Evolutionary conservation across 2,113 vertebrate species (phyloP).

Genomic region (Channa maculata): DNA sequence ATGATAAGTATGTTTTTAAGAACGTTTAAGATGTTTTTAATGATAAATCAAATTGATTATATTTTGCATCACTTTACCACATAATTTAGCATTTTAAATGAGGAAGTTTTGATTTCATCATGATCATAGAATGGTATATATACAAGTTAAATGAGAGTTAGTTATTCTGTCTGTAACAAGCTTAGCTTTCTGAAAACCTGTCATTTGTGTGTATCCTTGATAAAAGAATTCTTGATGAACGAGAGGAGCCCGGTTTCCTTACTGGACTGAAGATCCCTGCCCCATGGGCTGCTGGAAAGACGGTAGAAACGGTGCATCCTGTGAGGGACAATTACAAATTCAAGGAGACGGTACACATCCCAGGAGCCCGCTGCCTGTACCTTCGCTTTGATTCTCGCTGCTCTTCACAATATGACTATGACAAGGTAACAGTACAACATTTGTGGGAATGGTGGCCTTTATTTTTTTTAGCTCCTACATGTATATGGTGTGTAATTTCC

Average conservation of each 20-base stretch:
- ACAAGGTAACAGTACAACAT: constrained; percentile 84
- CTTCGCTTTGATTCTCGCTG: constrained; percentile 97
- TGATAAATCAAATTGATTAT: background rate
- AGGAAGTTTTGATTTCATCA: too few species aligned
- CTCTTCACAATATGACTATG: constrained; percentile 99
- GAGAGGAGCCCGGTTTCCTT: constrained; percentile 96
- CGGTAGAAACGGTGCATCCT: constrained; percentile 96
- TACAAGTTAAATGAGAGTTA: too few species aligned
- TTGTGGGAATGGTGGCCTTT: background rate
- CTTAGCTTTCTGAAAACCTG: constrained; percentile 1
- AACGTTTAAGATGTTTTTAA: background rate
- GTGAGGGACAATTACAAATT: constrained; percentile 99
- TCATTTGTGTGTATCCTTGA: constrained; percentile 13
- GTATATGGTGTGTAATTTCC: background rate
- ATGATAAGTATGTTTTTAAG: constrained; percentile 69
- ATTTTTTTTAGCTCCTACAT: background rate
- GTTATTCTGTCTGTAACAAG: too few species aligned
- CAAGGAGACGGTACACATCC: constrained; percentile 98
- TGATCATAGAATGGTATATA: too few species aligned
- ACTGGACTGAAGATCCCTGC: constrained; percentile 98
- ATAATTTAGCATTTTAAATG: background rate
- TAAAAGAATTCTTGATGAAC: constrained; percentile 94
- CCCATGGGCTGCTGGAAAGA: constrained; percentile 98
- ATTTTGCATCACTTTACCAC: background rate
- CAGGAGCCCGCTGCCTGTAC: constrained; percentile 96